Conservation (phyloP, 2,888 invertebrate species). For the Seladonia tumulorum region DNA sequence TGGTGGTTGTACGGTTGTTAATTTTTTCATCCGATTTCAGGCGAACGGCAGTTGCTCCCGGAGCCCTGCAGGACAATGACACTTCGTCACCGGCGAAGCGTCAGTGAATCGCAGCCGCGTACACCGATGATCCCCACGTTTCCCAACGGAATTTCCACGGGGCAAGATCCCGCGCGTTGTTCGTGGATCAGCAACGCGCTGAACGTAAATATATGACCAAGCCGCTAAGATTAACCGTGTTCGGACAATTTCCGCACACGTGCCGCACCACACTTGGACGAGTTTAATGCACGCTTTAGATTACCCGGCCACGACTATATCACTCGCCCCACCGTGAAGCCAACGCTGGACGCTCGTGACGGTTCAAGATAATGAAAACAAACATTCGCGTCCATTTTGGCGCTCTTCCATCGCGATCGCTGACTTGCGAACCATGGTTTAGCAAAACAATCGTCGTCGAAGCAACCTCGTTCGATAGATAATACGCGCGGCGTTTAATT, state of each 20-base stretch:
- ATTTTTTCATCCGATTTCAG: background rate
- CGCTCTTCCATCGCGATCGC: constrained; percentile 18
- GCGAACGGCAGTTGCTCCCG: background rate
- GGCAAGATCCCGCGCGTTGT: constrained; percentile 33
- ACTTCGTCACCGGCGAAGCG: constrained; percentile 9
- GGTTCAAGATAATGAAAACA: constrained; percentile 48
- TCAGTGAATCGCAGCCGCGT: constrained; percentile 21
- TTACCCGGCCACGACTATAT: constrained; percentile 36
- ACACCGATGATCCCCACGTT: constrained; percentile 20
- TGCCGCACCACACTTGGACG: constrained; percentile 56
- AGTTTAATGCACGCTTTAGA: constrained; percentile 65
- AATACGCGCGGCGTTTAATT: too few species aligned
- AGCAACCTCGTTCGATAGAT: background rate
- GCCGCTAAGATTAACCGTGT: constrained; percentile 63
- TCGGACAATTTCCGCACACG: constrained; percentile 61
- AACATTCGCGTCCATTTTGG: constrained; percentile 38
- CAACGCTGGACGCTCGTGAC: background rate
- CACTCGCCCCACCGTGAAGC: background rate
- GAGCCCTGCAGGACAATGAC: background rate
- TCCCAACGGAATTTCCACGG: background rate
- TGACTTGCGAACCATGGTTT: background rate
- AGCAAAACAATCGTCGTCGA: constrained; percentile 2
- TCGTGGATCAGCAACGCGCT: constrained; percentile 37
- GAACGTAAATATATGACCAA: constrained; percentile 58
- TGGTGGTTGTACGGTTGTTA: background rate